Base-by-base conservation (phyloP, 1,140 invertebrate species). In the Diorhabda carinulata region DNA sequence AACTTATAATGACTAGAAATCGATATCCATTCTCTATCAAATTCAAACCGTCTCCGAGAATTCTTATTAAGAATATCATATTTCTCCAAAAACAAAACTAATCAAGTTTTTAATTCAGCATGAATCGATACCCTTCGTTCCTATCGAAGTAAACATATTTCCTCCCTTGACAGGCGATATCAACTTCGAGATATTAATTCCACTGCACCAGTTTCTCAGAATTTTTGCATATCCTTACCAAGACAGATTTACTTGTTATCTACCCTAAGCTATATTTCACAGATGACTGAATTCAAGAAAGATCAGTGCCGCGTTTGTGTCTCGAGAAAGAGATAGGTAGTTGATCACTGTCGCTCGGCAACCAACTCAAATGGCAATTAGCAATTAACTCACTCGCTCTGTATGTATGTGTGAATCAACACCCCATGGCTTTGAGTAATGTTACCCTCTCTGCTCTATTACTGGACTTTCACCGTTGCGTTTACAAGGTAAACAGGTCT, bases 311-410 rank as follows among this genome's bases (percentile, higher is more conserved):
- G 4, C n/a, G n/a, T 52, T 52, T n/a, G 4, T 52, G 4, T 52
- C 47, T 52, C 62, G 70, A 64, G 64, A 60, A 64, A 59, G 58
- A 59, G 66, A 43, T 47, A 64, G 59, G 57, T 64, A 44, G 66
- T 74, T 74, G 72, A 71, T 77, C 74, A 69, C 64, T 74, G 76
- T 76, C 69, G 68, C 76, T 68, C 70, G 72, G 76, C 74, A 77
- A 74, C 73, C 66, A 63, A 62, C 64, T 71, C 69, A 73, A 70
- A 73, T 71, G 47, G 69, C 66, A 74, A 74, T 74, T 74, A 74
- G 71, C 70, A 74, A 74, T 74, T 73, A 72, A 57, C 44, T 67
- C 71, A 72, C 66, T 73, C 67, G 69, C 60, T 68, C 47, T 66
- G 57, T 47, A 59, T 67, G 63, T 69, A 67, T 69, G 66, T 70